Evolutionary conservation across 2,113 vertebrate genomes (phyloP).

Genomic region (Periophthalmus modestus): DNA sequence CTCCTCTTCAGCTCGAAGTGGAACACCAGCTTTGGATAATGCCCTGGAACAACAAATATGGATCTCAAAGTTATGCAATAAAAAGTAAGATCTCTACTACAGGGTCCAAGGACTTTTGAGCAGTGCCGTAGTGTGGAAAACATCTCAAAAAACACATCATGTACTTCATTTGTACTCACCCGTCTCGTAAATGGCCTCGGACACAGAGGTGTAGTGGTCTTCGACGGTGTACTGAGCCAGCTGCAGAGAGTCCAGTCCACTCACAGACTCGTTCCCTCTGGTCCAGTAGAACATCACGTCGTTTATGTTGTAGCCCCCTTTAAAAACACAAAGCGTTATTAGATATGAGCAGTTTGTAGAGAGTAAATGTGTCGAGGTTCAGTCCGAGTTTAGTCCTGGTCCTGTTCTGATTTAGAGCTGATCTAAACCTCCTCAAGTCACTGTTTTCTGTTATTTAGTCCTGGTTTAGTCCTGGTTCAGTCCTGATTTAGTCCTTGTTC

Average conservation of each 20-base stretch:
- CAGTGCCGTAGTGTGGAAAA: too few species aligned
- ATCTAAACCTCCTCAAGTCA: too few species aligned
- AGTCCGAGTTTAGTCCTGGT: too few species aligned
- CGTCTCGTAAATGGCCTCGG: conserved; percentile 89
- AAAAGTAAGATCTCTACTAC: too few species aligned
- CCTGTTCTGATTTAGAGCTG: too few species aligned
- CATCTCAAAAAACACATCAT: neutral
- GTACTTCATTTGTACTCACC: conserved; percentile 60
- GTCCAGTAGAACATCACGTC: conserved; percentile 92
- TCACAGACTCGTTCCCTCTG: conserved; percentile 88
- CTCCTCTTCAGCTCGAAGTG: conserved; percentile 90
- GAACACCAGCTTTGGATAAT: conserved; percentile 87
- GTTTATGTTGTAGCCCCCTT: conserved; percentile 91
- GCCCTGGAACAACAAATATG: conserved; percentile 62
- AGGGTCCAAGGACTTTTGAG: too few species aligned
- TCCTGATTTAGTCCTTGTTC: too few species aligned
- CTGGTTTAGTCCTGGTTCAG: too few species aligned
- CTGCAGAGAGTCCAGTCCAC: conserved; percentile 82
- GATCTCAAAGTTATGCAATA: neutral
- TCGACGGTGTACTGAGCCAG: conserved; percentile 90
- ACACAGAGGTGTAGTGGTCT: conserved; percentile 88
- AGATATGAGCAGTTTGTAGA: neutral
- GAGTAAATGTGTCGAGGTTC: too few species aligned
- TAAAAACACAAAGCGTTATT: neutral
- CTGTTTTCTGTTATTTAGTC: too few species aligned